phyloP scores from a whole-genome alignment of 2,888 invertebrate genomes.

The Drosophila cognata region DNA sequence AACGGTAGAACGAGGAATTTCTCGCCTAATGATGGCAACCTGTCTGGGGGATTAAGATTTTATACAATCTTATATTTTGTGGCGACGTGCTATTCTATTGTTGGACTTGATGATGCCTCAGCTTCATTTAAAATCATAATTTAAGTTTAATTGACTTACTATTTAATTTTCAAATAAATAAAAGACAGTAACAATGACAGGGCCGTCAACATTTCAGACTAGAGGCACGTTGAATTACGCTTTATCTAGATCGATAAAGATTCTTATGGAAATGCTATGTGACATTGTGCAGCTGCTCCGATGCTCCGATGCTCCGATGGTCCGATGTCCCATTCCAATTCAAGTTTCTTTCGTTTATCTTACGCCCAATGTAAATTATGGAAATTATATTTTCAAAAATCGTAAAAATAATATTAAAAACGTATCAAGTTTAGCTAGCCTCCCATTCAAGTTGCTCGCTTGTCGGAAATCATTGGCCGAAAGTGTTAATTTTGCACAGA shows the following conservation, averaged over 20 bases:
- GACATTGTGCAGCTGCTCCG: conserved; percentile 7
- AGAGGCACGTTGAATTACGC: conserved; percentile 50
- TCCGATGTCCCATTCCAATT: conserved; percentile 14
- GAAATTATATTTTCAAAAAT: conserved; percentile 17
- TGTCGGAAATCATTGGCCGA: conserved; percentile 65
- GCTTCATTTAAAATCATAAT: conserved; percentile 57
- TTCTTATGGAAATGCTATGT: conserved; percentile 38
- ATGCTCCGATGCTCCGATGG: not conserved
- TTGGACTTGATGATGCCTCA: conserved; percentile 18
- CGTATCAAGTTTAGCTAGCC: conserved; percentile 24
- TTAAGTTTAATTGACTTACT: conserved; percentile 72
- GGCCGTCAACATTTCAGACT: conserved; percentile 46
- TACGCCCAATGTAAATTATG: conserved; percentile 29
- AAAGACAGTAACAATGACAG: conserved; percentile 35
- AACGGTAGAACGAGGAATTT: conserved; percentile 48
- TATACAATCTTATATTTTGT: conserved; percentile 54
- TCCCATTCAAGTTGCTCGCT: conserved; percentile 21
- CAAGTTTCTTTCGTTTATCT: conserved; percentile 45
- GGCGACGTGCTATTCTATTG: conserved; percentile 37
- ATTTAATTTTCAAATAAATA: conserved; percentile 72
- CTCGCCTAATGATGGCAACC: conserved; percentile 55
- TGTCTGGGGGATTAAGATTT: conserved; percentile 73
- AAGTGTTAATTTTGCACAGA: conserved; percentile 77
- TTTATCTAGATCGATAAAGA: conserved; percentile 58
- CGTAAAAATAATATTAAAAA: conserved; percentile 28